phyloP scores from a whole-genome alignment of 2,113 vertebrate genomes.

The Podarcis cretensis region DNA sequence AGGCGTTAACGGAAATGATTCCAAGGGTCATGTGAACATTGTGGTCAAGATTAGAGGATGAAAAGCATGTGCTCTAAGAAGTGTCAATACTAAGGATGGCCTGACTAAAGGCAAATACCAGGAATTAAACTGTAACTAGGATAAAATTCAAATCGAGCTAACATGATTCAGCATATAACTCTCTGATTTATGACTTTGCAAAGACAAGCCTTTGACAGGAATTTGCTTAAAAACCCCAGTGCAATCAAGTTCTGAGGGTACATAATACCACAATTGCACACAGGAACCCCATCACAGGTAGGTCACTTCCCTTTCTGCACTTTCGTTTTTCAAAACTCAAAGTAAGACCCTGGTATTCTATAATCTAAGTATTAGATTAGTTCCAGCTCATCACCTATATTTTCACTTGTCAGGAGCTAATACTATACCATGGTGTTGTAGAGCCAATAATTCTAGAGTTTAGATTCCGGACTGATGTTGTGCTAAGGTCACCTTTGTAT shows the following conservation, averaged over 20 bases:
- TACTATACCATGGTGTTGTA: neutral
- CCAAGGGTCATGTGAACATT: conserved; percentile 3
- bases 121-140: conserved; percentile 13
- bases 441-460: neutral
- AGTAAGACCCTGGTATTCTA: neutral
- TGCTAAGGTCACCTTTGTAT: neutral
- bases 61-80: neutral
- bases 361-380: neutral
- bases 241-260: neutral
- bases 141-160: neutral
- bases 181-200: neutral
- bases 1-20: conserved; percentile 6
- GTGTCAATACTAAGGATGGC: neutral
- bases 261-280: neutral
- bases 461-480: neutral
- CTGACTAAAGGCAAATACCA: neutral
- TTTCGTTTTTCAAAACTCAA: neutral
- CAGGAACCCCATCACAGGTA: neutral
- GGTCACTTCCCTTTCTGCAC: neutral
- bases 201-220: neutral
- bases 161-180: neutral
- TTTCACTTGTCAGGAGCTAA: neutral
- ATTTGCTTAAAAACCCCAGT: neutral
- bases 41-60: neutral
- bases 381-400: neutral